Percentiles rank a stretch among this genome's conserved stretches.
These are phyloP conservation scores for Pangasius djambal DNA, from an alignment of 2,797 vertebrate species.

Conservation along the genomic window DNA sequence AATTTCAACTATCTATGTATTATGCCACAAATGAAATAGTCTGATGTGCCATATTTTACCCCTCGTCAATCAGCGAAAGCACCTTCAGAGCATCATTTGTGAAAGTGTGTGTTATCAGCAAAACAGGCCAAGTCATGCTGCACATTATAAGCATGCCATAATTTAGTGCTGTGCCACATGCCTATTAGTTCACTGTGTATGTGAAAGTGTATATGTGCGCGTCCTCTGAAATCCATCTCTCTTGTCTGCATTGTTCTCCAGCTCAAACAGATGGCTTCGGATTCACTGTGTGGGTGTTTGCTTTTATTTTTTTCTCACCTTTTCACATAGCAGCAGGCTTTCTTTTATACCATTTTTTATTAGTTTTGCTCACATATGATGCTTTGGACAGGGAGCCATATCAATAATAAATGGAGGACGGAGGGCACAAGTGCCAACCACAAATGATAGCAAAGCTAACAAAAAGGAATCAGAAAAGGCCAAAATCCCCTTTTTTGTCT, in stretches of 20 bases:
- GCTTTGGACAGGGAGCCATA: conserved; percentile 42
- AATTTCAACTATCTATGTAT: conserved; percentile 64
- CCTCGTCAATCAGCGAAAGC: conserved; percentile 57
- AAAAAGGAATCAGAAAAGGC: conserved; percentile 34
- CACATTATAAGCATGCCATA: neutral
- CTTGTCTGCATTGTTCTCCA: conserved; percentile 33
- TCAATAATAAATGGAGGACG: conserved; percentile 41
- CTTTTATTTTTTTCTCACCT: conserved; percentile 33
- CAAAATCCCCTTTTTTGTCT: conserved; percentile 55
- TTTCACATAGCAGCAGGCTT: conserved; percentile 32
- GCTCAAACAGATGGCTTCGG: conserved; percentile 47
- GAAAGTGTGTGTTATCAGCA: conserved; percentile 57
- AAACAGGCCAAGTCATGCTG: conserved; percentile 53
- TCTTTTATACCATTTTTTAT: conserved; percentile 49
- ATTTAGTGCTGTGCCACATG: conserved; percentile 10
- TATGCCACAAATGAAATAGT: conserved; percentile 62
- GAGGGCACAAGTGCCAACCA: conserved; percentile 27
- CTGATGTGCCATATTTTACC: conserved; percentile 60
- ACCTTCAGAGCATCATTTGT: conserved; percentile 50
- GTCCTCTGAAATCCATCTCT: conserved; percentile 25
- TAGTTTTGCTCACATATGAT: conserved; percentile 37
- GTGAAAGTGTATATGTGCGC: neutral
- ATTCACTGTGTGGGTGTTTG: conserved; percentile 43
- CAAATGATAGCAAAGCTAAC: conserved; percentile 46
- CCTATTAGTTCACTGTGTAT: neutral